Evolutionary conservation across 2,113 vertebrate species (phyloP).

Genomic region (Mionectes macconnelli): DNA sequence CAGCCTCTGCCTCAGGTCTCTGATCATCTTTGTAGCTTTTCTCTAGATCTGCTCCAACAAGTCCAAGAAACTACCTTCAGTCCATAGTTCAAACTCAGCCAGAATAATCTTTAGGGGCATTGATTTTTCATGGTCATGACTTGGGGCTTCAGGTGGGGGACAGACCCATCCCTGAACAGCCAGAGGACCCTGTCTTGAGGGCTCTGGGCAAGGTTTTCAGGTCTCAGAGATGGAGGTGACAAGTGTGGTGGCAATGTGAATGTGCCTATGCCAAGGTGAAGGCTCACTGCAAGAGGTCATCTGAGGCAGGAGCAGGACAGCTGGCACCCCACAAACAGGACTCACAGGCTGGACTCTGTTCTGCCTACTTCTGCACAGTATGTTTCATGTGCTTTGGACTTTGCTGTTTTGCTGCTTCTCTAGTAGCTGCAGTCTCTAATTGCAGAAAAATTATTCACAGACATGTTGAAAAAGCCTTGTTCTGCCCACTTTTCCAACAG

Average conservation of each 20-base stretch:
- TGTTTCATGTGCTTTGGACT: neutral
- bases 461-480: neutral
- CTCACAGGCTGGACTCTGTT: neutral
- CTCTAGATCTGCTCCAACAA: neutral
- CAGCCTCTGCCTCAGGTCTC: neutral
- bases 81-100: neutral
- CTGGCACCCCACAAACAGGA: neutral
- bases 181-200: neutral
- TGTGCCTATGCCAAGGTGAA: neutral
- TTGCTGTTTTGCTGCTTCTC: neutral
- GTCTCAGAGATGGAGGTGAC: neutral
- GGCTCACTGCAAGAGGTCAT: neutral
- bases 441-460: neutral
- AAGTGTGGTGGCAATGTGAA: neutral
- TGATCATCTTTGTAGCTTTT: neutral
- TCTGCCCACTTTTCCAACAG: neutral
- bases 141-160: rapidly evolving
- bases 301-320: neutral
- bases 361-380: neutral
- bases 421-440: neutral
- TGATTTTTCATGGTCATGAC: neutral
- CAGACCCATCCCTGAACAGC: neutral
- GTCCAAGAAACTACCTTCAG: neutral
- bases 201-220: neutral
- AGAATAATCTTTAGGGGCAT: neutral